Conservation (phyloP, 2,888 invertebrate species). For the Gari tellinella region DNA sequence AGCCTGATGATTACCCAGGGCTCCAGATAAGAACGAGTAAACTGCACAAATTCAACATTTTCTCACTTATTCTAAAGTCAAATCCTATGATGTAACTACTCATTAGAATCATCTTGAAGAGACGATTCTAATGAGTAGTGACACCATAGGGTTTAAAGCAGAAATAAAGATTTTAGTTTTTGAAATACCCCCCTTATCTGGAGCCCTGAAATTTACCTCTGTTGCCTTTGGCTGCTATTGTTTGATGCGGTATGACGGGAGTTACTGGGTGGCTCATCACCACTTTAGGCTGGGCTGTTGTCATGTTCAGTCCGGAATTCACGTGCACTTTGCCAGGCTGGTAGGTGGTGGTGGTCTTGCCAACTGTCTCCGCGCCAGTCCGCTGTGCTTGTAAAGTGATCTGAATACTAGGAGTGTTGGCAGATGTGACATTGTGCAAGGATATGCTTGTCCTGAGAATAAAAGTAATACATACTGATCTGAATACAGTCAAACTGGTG, state of each 20-base stretch:
- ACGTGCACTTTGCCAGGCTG: slow-evolving; percentile 45
- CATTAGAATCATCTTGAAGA: too few relatives aligned
- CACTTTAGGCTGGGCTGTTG: slow-evolving; percentile 46
- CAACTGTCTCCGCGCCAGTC: slow-evolving; percentile 23
- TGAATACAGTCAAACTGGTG: too few relatives aligned
- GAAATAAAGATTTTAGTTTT: too few relatives aligned
- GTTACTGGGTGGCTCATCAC: slow-evolving; percentile 48
- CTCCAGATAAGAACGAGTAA: too few relatives aligned
- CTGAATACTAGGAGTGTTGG: slow-evolving; percentile 64
- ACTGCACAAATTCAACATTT: too few relatives aligned
- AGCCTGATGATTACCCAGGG: too few relatives aligned
- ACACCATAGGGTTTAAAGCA: too few relatives aligned
- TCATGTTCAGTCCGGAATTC: slow-evolving; percentile 50
- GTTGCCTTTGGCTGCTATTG: slow-evolving; percentile 54
- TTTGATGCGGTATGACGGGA: slow-evolving; percentile 50
- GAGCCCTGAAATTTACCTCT: slow-evolving; percentile 55
- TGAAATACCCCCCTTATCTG: too few relatives aligned
- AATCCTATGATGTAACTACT: too few relatives aligned
- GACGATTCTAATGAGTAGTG: too few relatives aligned
- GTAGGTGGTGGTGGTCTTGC: slow-evolving; percentile 46
- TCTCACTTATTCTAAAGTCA: too few relatives aligned
- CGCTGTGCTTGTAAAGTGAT: slow-evolving; percentile 64
- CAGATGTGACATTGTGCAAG: slow-evolving; percentile 44
- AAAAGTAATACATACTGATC: too few relatives aligned
- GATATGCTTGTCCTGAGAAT: slow-evolving; percentile 48